These are phyloP conservation scores for Caenorhabditis becei DNA, from an alignment of 2,888 invertebrate genomes.

Conservation along the genomic window DNA sequence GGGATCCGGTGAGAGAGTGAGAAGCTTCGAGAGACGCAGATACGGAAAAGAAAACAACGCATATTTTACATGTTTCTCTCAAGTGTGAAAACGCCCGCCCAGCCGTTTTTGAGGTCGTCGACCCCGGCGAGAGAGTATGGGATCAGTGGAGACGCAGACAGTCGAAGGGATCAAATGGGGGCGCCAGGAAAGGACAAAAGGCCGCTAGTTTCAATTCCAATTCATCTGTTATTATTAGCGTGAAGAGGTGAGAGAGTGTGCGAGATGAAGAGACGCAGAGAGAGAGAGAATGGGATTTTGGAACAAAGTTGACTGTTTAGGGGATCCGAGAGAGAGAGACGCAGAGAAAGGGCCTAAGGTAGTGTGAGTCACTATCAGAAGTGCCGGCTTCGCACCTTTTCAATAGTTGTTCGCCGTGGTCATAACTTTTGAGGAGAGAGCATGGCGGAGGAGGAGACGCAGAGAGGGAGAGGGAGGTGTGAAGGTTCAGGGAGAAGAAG, in stretches of 20 bases:
- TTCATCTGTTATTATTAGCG: slow-evolving; percentile 9
- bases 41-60: too few relatives aligned
- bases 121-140: too few relatives aligned
- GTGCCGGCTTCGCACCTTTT: background rate
- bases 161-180: too few relatives aligned
- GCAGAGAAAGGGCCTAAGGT: background rate
- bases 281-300: background rate
- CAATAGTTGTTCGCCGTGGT: background rate
- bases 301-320: too few relatives aligned
- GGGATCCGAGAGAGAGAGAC: background rate
- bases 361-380: background rate
- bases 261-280: background rate
- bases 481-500: background rate
- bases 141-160: too few relatives aligned
- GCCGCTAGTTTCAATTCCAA: background rate
- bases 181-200: background rate
- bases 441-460: background rate
- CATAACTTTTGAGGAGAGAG: slow-evolving; percentile 9
- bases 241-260: background rate
- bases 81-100: too few relatives aligned
- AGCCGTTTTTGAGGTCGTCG: too few relatives aligned
- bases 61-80: too few relatives aligned
- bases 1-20: too few relatives aligned
- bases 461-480: background rate
- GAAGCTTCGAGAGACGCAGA: too few relatives aligned